Evolutionary conservation across 2,113 vertebrate genomes (phyloP).

Genomic region (Callospermophilus lateralis): DNA sequence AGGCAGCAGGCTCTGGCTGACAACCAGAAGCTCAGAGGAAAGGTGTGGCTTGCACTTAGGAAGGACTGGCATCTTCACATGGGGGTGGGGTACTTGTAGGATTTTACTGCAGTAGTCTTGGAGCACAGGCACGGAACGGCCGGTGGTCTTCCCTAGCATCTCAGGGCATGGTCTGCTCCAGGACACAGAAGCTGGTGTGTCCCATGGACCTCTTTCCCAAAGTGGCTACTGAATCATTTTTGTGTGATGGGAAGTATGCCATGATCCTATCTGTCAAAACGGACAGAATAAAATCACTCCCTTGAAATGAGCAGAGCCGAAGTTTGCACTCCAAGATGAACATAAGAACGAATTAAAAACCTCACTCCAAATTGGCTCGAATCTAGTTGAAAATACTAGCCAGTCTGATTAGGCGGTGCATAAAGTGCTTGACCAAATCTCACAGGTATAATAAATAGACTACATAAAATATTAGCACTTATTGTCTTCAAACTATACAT

Average conservation of each 20-base stretch:
- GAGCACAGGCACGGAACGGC: not conserved
- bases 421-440: not conserved
- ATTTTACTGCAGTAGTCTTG: not conserved
- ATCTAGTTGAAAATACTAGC: slow-evolving; percentile 6
- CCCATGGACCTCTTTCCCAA: not conserved
- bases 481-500: slow-evolving; percentile 45
- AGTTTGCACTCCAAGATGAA: not conserved
- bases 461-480: slow-evolving; percentile 61
- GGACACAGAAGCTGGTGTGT: not conserved
- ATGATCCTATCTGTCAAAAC: slow-evolving; percentile 30
- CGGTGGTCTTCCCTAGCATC: not conserved
- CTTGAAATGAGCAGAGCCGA: slow-evolving; percentile 33
- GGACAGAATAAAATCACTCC: slow-evolving; percentile 13
- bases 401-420: slow-evolving; percentile 9
- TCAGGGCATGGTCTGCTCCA: not conserved
- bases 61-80: not conserved
- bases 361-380: not conserved
- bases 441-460: slow-evolving; percentile 47
- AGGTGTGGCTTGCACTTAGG: not conserved
- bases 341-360: slow-evolving; percentile 40
- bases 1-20: not conserved
- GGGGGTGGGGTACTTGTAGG: rapidly evolving
- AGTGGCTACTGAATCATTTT: slow-evolving; percentile 59
- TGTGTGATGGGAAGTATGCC: slow-evolving; percentile 56
- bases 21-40: rapidly evolving